phyloP scores from a whole-genome alignment of 1,140 invertebrate genomes.

The Listronotus bonariensis region DNA sequence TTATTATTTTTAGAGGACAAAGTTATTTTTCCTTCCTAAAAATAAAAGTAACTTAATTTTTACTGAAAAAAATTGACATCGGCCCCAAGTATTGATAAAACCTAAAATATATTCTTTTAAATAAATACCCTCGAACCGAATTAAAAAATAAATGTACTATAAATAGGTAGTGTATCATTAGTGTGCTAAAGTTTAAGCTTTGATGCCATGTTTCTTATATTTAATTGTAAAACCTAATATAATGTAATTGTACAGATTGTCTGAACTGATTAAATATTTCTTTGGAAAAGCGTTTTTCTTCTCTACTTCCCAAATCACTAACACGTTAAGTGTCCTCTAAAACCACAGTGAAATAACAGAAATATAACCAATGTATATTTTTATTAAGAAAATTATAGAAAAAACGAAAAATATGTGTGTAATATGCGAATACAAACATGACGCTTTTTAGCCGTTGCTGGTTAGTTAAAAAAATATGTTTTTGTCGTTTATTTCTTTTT shows the following conservation, averaged over 20 bases:
- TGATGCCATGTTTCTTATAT: slow-evolving; percentile 57
- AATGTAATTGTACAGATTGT: slow-evolving; percentile 58
- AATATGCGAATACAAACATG: too few species aligned
- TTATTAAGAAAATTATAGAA: too few species aligned
- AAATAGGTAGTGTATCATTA: slow-evolving; percentile 49
- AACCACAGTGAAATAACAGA: too few species aligned
- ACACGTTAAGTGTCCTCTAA: neutral
- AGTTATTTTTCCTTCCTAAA: too few species aligned
- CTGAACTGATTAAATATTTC: slow-evolving; percentile 58
- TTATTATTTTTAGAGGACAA: too few species aligned
- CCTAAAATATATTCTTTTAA: slow-evolving; percentile 3
- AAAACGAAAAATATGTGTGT: too few species aligned
- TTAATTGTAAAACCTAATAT: slow-evolving; percentile 56
- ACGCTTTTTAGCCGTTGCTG: too few species aligned
- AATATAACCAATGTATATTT: too few species aligned
- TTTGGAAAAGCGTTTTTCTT: slow-evolving; percentile 46
- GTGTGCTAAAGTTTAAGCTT: slow-evolving; percentile 53
- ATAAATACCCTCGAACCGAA: slow-evolving; percentile 49
- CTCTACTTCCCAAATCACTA: neutral
- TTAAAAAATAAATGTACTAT: slow-evolving; percentile 51
- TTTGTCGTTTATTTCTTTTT: too few species aligned
- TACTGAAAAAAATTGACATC: too few species aligned
- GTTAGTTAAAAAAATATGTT: too few species aligned
- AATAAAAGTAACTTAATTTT: too few species aligned
- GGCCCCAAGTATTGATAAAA: neutral